Evolutionary conservation across 2,797 vertebrate species (phyloP).

Genomic region (Parauchenoglanis ngamensis): DNA sequence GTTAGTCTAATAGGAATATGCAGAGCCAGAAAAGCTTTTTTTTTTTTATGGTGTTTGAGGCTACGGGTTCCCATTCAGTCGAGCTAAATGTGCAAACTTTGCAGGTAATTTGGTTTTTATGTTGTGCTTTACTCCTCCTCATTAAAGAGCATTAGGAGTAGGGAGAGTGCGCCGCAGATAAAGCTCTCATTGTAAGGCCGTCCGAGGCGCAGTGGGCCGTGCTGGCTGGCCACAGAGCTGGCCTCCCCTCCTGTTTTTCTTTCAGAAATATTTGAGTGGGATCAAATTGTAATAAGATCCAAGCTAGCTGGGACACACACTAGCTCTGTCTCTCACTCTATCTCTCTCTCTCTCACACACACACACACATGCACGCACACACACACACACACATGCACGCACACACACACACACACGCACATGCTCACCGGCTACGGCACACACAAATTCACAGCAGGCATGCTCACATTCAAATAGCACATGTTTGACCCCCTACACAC

Average conservation of each 20-base stretch:
- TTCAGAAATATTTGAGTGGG: slow-evolving; percentile 85
- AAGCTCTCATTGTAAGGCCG: slow-evolving; percentile 76
- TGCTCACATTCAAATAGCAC: slow-evolving; percentile 53
- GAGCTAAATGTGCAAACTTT: slow-evolving; percentile 64
- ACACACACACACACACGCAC: slow-evolving; percentile 64
- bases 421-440: slow-evolving; percentile 40
- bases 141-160: slow-evolving; percentile 70
- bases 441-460: slow-evolving; percentile 53
- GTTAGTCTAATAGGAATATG: not conserved
- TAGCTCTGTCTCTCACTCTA: slow-evolving; percentile 14
- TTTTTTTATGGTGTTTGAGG: not conserved
- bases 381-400: slow-evolving; percentile 62
- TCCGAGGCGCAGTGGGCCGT: slow-evolving; percentile 71
- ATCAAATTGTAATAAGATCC: slow-evolving; percentile 84
- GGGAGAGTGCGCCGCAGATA: slow-evolving; percentile 67
- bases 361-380: slow-evolving; percentile 61
- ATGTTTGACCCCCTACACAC: slow-evolving; percentile 29
- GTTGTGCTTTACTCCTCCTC: slow-evolving; percentile 70
- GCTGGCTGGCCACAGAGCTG: slow-evolving; percentile 68
- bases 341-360: not conserved
- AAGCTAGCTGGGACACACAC: slow-evolving; percentile 72
- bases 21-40: not conserved
- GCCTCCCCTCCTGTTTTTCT: slow-evolving; percentile 80
- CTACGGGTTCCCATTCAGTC: slow-evolving; percentile 45
- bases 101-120: slow-evolving; percentile 68